Evolutionary conservation across 64 coral and sea anemone species (phyloP), one percentile per base, ranked within the genome.

Genomic region (Pachyseris speciosa): DNA sequence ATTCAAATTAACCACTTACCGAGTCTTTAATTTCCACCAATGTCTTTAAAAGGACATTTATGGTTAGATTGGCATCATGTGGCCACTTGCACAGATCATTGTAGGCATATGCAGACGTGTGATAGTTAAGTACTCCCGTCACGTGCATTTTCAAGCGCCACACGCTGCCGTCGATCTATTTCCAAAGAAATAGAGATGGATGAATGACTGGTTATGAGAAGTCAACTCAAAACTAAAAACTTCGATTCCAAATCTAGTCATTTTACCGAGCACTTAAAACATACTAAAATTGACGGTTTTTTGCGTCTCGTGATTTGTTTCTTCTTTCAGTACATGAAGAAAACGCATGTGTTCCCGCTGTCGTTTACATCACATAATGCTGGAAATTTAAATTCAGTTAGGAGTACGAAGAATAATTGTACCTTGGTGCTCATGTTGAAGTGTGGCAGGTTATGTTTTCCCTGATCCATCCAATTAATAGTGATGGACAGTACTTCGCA

Each of bases 41-140:
- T 26, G 27, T 61, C 10, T 29, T 38, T 15, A 84, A 38, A 64
- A 84, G 27, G 20, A 84, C 59, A 58, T 84, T 84, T 5, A 84
- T 66, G 1, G 80, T 84, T 17, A 84, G 49, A 24, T 84, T 64
- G 0, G 80, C 63, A 66, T 84, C 80, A 13, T 84, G 80, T 0
- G 16, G 40, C 3, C 36, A 84, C 64, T 84, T 30, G n/a, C 67
- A 70, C 2, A 39, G 11, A 2, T 70, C 67, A 15, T 1, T 31
- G 2, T 19, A 55, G 5, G 5, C 4, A 13, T 76, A 27, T 9
- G 2, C 22, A n/a, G n/a, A n/a, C n/a, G n/a, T n/a, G n/a, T n/a
- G n/a, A n/a, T n/a, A n/a, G n/a, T n/a, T n/a, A n/a, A 75, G 71
- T 9, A 75, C 71, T 31, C 71, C 71, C 24, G 71, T 33, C 22